Evolutionary conservation across 2,888 invertebrate species (phyloP), one percentile per base, ranked within the genome.

Genomic region (Cheilosia urbana): DNA sequence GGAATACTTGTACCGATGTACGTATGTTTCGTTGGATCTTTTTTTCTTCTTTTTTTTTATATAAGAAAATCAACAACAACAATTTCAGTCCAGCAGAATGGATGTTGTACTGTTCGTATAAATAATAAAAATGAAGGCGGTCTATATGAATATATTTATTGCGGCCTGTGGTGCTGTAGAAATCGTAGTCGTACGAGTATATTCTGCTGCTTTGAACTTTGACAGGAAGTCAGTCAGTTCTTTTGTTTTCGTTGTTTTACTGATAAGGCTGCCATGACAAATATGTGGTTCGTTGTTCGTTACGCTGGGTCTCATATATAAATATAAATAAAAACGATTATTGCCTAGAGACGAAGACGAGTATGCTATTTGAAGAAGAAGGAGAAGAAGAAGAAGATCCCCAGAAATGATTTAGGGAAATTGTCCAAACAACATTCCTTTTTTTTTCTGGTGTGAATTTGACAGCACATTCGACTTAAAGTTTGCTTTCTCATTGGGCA

Each of bases 201-300:
- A 47, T 62, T 30, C 19, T 77, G 51, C 69, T 84, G 75, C 63
- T 87, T 83, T 87, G 87, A 87, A 87, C 87, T 87, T 87, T 87
- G 87, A 87, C 87, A 87, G 87, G 87, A 87, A 87, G 82, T 87
- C 83, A 83, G 60, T 53, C 73, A 75, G 71, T 75, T 84, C 84
- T 84, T 84, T 84, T 80, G 84, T 84, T 84, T 84, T 84, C 75
- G 71, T 79, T 79, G 53, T 65, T 79, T 69, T 47, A 65, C 84
- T 84, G 84, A 84, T 84, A 84, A 84, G 79, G 60, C 60, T 51
- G 13, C 51, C 60, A 84, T 84, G 79, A 84, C 75, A 80, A 84
- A 80, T 83, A 49, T 80, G 69, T 24, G 79, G 79, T 75, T 84
- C 65, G 79, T 80, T 71, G 75, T 79, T 84, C 60, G 79, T 71